These are phyloP conservation scores for Cotesia chilonis DNA, from an alignment of 1,140 invertebrate genomes.

Conservation along the genomic window DNA sequence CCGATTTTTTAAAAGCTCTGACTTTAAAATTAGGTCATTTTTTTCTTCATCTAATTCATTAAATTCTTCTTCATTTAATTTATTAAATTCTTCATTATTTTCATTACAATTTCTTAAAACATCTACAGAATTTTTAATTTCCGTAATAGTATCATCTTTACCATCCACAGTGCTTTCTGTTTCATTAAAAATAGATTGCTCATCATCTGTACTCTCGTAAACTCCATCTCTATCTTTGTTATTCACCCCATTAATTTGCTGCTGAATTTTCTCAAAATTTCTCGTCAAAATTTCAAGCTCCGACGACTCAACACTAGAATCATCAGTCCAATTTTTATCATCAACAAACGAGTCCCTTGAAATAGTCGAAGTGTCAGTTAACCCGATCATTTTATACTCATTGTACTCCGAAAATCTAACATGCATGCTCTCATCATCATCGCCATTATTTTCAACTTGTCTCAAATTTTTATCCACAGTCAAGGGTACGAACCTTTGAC, in stretches of 20 bases:
- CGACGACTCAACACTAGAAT: slow-evolving; percentile 51
- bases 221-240: not conserved
- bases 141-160: slow-evolving; percentile 32
- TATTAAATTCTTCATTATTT: slow-evolving; percentile 4
- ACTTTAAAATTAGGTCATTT: slow-evolving; percentile 62
- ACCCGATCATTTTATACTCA: slow-evolving; percentile 60
- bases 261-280: not conserved
- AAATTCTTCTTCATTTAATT: not conserved
- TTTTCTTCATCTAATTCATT: slow-evolving; percentile 20
- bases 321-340: slow-evolving; percentile 53
- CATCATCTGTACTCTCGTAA: slow-evolving; percentile 34
- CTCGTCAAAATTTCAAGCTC: slow-evolving; percentile 42
- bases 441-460: slow-evolving; percentile 10
- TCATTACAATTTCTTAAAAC: slow-evolving; percentile 1
- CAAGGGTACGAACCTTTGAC: too few species aligned
- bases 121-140: slow-evolving; percentile 25
- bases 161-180: slow-evolving; percentile 29
- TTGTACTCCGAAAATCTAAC: slow-evolving; percentile 63
- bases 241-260: not conserved
- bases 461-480: too few species aligned
- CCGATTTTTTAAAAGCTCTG: slow-evolving; percentile 71
- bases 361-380: slow-evolving; percentile 54
- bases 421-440: slow-evolving; percentile 48
- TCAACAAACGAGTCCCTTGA: slow-evolving; percentile 50
- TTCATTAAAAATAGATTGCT: slow-evolving; percentile 21